phyloP scores from a whole-genome alignment of 2,888 invertebrate genomes.

The Patella depressa region DNA sequence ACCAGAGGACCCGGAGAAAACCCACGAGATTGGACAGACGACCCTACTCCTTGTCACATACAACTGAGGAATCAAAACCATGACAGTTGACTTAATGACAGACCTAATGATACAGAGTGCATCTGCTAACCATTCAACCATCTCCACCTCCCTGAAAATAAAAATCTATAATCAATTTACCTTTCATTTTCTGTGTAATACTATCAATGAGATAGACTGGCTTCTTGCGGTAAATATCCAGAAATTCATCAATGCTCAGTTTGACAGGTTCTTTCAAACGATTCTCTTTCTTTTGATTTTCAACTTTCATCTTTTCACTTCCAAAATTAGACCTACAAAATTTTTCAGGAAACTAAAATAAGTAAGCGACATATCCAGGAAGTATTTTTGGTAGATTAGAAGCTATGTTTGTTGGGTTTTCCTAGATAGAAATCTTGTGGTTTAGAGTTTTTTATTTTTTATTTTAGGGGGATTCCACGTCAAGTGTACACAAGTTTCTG shows the following conservation, averaged over 20 bases:
- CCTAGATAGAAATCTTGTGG: too few species aligned
- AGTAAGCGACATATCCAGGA: background rate
- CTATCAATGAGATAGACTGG: slow-evolving; percentile 62
- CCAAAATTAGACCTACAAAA: slow-evolving; percentile 51
- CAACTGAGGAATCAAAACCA: too few species aligned
- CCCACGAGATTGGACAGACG: too few species aligned
- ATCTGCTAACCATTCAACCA: too few species aligned
- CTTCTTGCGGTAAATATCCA: slow-evolving; percentile 46
- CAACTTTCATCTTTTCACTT: slow-evolving; percentile 49
- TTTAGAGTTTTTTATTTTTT: too few species aligned
- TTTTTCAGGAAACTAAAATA: slow-evolving; percentile 34
- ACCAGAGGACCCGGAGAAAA: too few species aligned
- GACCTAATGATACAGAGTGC: background rate
- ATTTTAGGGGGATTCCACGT: too few species aligned
- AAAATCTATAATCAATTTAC: slow-evolving; percentile 27
- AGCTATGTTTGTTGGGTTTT: too few species aligned
- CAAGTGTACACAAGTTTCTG: too few species aligned
- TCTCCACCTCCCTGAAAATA: background rate
- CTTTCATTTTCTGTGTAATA: slow-evolving; percentile 48
- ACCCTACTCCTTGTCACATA: too few species aligned
- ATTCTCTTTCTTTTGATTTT: slow-evolving; percentile 59
- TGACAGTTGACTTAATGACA: background rate
- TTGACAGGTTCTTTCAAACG: slow-evolving; percentile 35
- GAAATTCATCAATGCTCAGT: slow-evolving; percentile 49
- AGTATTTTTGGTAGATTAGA: too few species aligned